phyloP scores from a whole-genome alignment of 2,797 vertebrate genomes.

The Trematomus bernacchii region DNA sequence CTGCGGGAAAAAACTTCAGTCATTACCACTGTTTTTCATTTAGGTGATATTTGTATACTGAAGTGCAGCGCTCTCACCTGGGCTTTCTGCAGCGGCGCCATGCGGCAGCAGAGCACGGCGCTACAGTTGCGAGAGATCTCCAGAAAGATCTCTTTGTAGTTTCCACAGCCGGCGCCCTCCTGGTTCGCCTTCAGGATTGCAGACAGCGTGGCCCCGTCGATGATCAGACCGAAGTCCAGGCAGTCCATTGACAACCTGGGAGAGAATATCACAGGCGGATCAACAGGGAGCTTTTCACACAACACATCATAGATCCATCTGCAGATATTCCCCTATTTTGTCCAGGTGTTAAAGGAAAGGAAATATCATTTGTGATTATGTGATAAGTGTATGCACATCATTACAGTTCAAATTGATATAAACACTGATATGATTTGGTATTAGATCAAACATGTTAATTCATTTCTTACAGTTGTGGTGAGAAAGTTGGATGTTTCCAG shows the following conservation, averaged over 20 bases:
- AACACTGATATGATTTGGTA: background rate
- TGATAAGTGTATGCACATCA: background rate
- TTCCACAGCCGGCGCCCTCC: constrained; percentile 84
- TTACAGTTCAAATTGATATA: background rate
- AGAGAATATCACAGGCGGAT: constrained; percentile 42
- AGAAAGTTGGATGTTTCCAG: background rate
- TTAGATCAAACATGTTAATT: background rate
- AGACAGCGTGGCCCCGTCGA: constrained; percentile 95
- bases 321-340: background rate
- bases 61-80: constrained; percentile 69
- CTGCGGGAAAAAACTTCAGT: constrained; percentile 78
- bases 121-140: constrained; percentile 98
- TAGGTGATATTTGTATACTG: background rate
- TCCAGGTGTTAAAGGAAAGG: background rate
- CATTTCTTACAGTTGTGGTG: background rate
- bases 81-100: constrained; percentile 85
- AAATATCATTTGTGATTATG: background rate
- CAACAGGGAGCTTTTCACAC: constrained; percentile 12
- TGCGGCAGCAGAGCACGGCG: constrained; percentile 88
- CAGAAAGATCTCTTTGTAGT: constrained; percentile 95
- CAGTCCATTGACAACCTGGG: constrained; percentile 92
- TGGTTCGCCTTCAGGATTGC: constrained; percentile 91
- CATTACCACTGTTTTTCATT: background rate
- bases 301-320: background rate
- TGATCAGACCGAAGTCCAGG: constrained; percentile 97